Conservation (phyloP, 2,888 invertebrate genomes). For the Lepidocyrtoides sp. region DNA sequence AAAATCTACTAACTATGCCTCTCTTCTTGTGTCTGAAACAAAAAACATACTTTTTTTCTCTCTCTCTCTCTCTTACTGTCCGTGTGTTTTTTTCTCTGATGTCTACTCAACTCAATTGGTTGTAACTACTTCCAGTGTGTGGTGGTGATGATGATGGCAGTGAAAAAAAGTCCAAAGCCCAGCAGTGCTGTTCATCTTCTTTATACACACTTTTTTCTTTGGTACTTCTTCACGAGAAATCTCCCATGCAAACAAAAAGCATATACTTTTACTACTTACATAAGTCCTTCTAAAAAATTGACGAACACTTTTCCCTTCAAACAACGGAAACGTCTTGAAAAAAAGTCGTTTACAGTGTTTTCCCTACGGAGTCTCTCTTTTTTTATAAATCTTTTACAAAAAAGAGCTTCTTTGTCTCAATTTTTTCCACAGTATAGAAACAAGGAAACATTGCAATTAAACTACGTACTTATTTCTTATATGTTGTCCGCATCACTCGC, state of each 20-base stretch:
- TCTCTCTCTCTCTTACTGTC: not conserved
- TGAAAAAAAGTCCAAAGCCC: slow-evolving; percentile 1
- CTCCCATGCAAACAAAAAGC: slow-evolving; percentile 69
- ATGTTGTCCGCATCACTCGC: not conserved
- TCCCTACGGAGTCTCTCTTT: not conserved
- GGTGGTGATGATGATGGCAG: no score
- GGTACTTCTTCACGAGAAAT: slow-evolving; percentile 63
- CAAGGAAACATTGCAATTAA: not conserved
- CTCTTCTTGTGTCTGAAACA: slow-evolving; percentile 38
- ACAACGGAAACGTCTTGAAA: not conserved
- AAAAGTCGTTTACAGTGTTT: not conserved
- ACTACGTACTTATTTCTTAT: not conserved
- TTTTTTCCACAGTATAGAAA: not conserved
- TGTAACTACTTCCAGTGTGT: slow-evolving; percentile 17
- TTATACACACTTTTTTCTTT: not conserved
- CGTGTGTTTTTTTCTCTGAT: not conserved
- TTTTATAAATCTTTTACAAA: not conserved
- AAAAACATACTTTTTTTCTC: slow-evolving; percentile 37
- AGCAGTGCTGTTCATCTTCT: not conserved
- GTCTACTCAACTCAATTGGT: slow-evolving; percentile 15
- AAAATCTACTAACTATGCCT: slow-evolving; percentile 8
- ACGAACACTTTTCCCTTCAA: slow-evolving; percentile 29
- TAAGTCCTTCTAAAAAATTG: slow-evolving; percentile 34
- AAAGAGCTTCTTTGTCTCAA: not conserved
- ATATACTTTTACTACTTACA: no score